phyloP scores from a whole-genome alignment of 1,140 invertebrate genomes.

The Zaprionus tsacasi region DNA sequence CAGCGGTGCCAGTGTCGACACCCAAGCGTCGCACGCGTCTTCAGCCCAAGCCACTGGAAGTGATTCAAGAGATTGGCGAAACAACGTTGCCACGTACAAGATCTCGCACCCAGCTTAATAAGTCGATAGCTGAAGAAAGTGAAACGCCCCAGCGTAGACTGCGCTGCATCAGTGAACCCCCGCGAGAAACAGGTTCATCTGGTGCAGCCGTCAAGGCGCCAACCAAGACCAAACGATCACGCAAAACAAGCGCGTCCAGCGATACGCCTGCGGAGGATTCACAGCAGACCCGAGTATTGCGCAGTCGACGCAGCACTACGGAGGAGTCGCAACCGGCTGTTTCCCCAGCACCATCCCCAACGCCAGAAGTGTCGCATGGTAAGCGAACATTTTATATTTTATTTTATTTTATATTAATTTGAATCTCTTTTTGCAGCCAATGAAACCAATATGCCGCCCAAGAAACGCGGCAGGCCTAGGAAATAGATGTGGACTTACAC shows the following conservation, averaged over 20 bases:
- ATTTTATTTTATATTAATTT: neutral
- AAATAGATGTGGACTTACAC: neutral
- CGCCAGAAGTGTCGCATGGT: constrained; percentile 13
- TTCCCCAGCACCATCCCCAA: neutral
- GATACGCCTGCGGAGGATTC: neutral
- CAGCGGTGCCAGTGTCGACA: constrained; percentile 17
- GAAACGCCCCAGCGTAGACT: neutral
- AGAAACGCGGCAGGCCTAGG: constrained; percentile 50
- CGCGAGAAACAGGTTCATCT: neutral
- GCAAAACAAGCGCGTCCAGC: constrained; percentile 3
- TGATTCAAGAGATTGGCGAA: constrained; percentile 52
- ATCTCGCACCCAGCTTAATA: constrained; percentile 47
- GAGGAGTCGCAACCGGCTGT: neutral
- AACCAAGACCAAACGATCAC: neutral
- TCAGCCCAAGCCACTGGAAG: constrained; percentile 44
- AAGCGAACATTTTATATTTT: neutral
- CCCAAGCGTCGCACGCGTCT: constrained; percentile 41
- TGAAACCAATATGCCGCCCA: constrained; percentile 48
- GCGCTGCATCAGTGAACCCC: constrained; percentile 52
- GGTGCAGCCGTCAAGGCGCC: neutral
- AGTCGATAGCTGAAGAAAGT: constrained; percentile 19
- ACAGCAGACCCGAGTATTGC: neutral
- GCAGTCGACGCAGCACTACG: constrained; percentile 12
- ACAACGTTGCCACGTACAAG: constrained; percentile 40
- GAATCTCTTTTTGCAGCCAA: neutral